Percentiles rank a stretch among this genome's conserved stretches.
These are phyloP conservation scores for Pseudomyrmex flavicornis DNA, from an alignment of 1,140 invertebrate genomes.

Conservation along the genomic window DNA sequence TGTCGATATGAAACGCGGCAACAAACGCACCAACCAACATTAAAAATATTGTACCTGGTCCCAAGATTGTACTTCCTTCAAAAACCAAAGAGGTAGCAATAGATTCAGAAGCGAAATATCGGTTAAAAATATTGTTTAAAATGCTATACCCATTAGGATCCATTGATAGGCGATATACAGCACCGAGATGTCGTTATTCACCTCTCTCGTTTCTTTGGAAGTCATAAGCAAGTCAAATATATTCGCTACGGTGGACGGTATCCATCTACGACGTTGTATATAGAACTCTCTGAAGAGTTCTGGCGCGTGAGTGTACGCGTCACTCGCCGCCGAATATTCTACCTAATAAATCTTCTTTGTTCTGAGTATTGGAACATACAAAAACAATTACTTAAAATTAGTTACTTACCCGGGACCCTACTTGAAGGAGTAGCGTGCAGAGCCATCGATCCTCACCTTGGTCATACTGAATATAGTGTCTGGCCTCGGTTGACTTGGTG, in stretches of 20 bases:
- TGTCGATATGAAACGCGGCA: conserved; percentile 91
- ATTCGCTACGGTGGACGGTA: conserved; percentile 95
- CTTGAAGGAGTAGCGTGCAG: conserved; percentile 93
- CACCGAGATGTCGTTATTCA: conserved; percentile 94
- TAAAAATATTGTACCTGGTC: conserved; percentile 94
- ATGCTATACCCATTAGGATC: conserved; percentile 84
- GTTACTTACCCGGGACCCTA: conserved; percentile 91
- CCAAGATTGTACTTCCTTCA: conserved; percentile 91
- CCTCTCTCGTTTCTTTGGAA: conserved; percentile 90
- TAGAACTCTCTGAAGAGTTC: conserved; percentile 96
- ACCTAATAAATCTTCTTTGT: conserved; percentile 73
- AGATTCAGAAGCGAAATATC: conserved; percentile 62
- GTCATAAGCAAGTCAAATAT: conserved; percentile 93
- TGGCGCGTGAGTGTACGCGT: conserved; percentile 95
- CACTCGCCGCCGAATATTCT: conserved; percentile 96
- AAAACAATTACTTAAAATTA: neutral
- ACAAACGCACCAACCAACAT: conserved; percentile 96
- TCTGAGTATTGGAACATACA: no score
- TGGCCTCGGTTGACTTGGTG: conserved; percentile 90
- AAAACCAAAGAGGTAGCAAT: conserved; percentile 73
- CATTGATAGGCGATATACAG: conserved; percentile 94
- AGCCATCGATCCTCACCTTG: conserved; percentile 96
- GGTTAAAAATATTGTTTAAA: neutral
- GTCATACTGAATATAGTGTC: conserved; percentile 97
- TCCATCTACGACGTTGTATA: conserved; percentile 95